phyloP scores from a whole-genome alignment of 2,888 invertebrate species.

The Germaria angustata region DNA sequence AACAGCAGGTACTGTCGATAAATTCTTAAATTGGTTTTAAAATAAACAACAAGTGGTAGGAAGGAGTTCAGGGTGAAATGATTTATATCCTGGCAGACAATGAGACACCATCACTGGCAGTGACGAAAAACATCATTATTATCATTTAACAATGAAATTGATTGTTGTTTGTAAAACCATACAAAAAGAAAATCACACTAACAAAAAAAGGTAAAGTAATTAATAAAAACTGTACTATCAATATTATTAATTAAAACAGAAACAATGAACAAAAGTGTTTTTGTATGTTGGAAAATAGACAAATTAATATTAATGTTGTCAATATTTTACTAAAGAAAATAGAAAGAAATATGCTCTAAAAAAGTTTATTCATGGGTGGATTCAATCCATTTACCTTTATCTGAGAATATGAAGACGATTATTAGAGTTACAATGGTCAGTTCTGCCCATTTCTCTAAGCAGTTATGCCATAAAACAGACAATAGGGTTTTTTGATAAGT shows the following conservation, averaged over 20 bases:
- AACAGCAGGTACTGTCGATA: not conserved
- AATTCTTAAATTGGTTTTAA: slow-evolving; percentile 3
- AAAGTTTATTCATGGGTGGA: too few relatives aligned
- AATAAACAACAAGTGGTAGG: not conserved
- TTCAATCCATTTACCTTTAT: too few relatives aligned
- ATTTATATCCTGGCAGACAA: not conserved
- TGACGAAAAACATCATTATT: not conserved
- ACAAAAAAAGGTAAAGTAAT: not conserved
- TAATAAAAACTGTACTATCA: slow-evolving; percentile 25
- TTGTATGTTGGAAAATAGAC: too few relatives aligned
- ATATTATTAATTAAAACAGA: slow-evolving; percentile 5
- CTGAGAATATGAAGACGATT: too few relatives aligned
- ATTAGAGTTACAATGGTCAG: too few relatives aligned
- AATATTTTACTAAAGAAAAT: too few relatives aligned
- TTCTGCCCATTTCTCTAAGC: too few relatives aligned
- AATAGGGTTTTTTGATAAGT: too few relatives aligned
- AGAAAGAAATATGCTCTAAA: too few relatives aligned
- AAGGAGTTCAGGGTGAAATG: slow-evolving; percentile 2
- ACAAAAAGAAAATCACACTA: not conserved
- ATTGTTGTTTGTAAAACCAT: not conserved
- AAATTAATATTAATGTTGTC: too few relatives aligned
- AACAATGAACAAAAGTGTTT: not conserved
- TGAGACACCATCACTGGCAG: not conserved
- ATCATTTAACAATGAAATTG: slow-evolving; percentile 6
- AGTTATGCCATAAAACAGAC: too few relatives aligned